phyloP scores from a whole-genome alignment of 2,888 invertebrate species.

The Gastracanthus pulcherrimus region DNA sequence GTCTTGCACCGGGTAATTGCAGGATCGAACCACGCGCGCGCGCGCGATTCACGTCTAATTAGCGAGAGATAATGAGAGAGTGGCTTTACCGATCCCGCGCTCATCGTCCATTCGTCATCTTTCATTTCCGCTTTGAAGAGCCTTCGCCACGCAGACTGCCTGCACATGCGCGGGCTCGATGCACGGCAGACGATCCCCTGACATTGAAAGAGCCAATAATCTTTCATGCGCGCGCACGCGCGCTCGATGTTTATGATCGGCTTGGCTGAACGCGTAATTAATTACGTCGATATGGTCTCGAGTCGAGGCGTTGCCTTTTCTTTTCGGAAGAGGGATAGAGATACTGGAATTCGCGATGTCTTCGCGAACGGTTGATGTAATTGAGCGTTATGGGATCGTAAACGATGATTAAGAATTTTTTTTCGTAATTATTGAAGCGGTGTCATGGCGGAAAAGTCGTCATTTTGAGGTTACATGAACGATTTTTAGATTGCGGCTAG shows the following conservation, averaged over 20 bases:
- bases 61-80: constrained; percentile 50
- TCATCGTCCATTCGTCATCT: constrained; percentile 44
- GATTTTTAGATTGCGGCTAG: too few species aligned
- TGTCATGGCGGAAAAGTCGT: too few species aligned
- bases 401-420: too few species aligned
- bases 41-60: constrained; percentile 54
- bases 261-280: constrained; percentile 46
- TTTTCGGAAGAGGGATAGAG: not conserved
- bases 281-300: constrained; percentile 27
- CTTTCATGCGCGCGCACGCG: constrained; percentile 16
- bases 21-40: constrained; percentile 48
- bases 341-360: too few species aligned
- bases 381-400: too few species aligned
- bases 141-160: constrained; percentile 3
- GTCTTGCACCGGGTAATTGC: constrained; percentile 29
- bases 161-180: not conserved
- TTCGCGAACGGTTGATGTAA: too few species aligned
- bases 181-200: constrained; percentile 2
- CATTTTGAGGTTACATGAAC: too few species aligned
- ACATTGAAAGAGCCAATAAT: constrained; percentile 45
- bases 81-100: constrained; percentile 27
- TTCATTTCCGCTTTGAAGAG: constrained; percentile 48
- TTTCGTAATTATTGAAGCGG: too few species aligned
- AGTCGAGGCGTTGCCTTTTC: constrained; percentile 15
- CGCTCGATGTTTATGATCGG: constrained; percentile 47